phyloP scores from a whole-genome alignment of 2,888 invertebrate genomes.

The Callyntrura sp. region DNA sequence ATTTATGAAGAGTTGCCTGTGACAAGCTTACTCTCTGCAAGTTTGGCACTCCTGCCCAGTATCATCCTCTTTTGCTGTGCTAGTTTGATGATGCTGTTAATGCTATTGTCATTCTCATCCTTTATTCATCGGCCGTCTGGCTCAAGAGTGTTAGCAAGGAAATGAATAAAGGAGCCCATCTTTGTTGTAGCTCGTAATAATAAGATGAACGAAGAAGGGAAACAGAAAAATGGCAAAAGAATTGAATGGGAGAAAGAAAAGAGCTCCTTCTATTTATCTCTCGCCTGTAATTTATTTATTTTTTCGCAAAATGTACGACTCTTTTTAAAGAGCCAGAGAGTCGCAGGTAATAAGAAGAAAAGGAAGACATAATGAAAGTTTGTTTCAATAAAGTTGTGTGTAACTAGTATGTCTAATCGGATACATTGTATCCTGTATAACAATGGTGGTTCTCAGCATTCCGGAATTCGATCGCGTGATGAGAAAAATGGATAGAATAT shows the following conservation, averaged over 20 bases:
- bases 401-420: neutral
- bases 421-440: neutral
- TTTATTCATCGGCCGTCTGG: conserved; percentile 57
- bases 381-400: conserved; percentile 23
- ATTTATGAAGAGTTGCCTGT: neutral
- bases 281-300: conserved; percentile 49
- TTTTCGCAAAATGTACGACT: conserved; percentile 53
- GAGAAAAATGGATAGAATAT: too few species aligned
- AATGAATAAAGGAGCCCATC: conserved; percentile 45
- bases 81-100: conserved; percentile 24
- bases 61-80: neutral
- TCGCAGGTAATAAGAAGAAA: conserved; percentile 2
- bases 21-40: neutral
- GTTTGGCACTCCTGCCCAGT: neutral
- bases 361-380: conserved; percentile 1
- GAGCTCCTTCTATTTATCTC: conserved; percentile 32
- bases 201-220: conserved; percentile 60
- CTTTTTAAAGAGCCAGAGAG: conserved; percentile 12
- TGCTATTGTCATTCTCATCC: conserved; percentile 61
- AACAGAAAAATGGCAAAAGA: conserved; percentile 25
- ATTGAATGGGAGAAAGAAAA: conserved; percentile 22
- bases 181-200: conserved; percentile 28
- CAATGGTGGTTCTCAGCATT: neutral
- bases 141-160: conserved; percentile 45
- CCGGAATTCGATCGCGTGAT: too few species aligned